phyloP scores from a whole-genome alignment of 1,140 invertebrate species.

The Drosophila ogumai region DNA sequence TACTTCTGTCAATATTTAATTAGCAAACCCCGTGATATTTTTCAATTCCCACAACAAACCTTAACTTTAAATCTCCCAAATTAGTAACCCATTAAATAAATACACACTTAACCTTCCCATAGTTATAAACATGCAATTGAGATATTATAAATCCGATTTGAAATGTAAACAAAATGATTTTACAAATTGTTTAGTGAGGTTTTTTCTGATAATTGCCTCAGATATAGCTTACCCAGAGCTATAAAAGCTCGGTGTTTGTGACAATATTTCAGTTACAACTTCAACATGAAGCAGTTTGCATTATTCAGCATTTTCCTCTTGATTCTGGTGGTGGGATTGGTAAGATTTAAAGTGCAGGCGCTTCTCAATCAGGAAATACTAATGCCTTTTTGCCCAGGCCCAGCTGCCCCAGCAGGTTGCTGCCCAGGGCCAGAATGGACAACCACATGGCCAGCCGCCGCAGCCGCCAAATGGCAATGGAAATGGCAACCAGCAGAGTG shows the following conservation, averaged over 20 bases:
- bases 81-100: conserved; percentile 7
- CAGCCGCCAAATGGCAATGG: conserved; percentile 33
- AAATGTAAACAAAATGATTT: conserved; percentile 25
- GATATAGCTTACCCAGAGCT: conserved; percentile 2
- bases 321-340: conserved; percentile 57
- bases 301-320: conserved; percentile 55
- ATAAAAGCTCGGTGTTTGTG: conserved; percentile 42
- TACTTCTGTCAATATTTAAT: neutral
- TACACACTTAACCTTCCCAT: neutral
- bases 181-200: conserved; percentile 14
- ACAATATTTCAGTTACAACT: conserved; percentile 19
- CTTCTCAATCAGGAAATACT: neutral
- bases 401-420: conserved; percentile 39
- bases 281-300: conserved; percentile 68
- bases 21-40: neutral
- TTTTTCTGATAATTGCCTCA: too few species aligned
- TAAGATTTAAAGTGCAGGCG: conserved; percentile 19
- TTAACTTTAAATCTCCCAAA: neutral
- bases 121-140: conserved; percentile 18
- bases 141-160: conserved; percentile 28
- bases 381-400: conserved; percentile 22
- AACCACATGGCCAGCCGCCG: conserved; percentile 19
- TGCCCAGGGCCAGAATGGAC: conserved; percentile 35
- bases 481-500: conserved; percentile 39
- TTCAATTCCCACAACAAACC: neutral